phyloP scores from a whole-genome alignment of 2,113 vertebrate species.

The Ploceus nigricollis region DNA sequence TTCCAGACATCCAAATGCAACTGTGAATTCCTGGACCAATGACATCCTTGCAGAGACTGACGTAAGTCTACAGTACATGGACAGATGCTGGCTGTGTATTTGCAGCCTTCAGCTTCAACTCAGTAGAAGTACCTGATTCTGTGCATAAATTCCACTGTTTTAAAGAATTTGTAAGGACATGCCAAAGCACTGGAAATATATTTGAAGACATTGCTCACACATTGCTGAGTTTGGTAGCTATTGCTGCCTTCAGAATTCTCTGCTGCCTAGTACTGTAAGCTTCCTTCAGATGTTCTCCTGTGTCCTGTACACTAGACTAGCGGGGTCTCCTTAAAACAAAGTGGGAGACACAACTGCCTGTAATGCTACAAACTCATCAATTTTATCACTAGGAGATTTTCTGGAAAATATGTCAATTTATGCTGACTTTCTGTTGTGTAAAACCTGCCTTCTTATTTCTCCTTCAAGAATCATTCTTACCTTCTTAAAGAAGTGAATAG shows the following conservation, averaged over 20 bases:
- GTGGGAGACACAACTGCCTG: background rate
- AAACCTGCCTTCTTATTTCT: background rate
- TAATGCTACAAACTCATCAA: background rate
- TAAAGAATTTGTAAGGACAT: background rate
- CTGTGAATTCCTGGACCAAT: background rate
- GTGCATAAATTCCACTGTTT: background rate
- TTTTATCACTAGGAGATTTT: background rate
- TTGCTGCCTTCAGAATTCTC: background rate
- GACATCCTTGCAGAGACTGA: background rate
- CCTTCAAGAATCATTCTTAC: background rate
- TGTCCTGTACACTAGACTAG: background rate
- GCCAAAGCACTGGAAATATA: background rate
- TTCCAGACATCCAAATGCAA: background rate
- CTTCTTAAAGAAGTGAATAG: conserved; percentile 23
- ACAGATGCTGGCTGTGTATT: background rate
- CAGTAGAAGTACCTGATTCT: background rate
- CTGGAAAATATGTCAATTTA: background rate
- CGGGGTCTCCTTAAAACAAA: background rate
- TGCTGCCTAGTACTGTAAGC: background rate
- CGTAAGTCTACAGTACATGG: accelerated
- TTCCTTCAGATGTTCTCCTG: background rate
- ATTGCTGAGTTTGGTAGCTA: background rate
- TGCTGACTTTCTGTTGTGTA: background rate
- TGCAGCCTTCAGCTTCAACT: background rate
- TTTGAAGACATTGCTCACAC: background rate